Conservation (phyloP, 2,797 vertebrate species). For the Rhincodon typus region DNA sequence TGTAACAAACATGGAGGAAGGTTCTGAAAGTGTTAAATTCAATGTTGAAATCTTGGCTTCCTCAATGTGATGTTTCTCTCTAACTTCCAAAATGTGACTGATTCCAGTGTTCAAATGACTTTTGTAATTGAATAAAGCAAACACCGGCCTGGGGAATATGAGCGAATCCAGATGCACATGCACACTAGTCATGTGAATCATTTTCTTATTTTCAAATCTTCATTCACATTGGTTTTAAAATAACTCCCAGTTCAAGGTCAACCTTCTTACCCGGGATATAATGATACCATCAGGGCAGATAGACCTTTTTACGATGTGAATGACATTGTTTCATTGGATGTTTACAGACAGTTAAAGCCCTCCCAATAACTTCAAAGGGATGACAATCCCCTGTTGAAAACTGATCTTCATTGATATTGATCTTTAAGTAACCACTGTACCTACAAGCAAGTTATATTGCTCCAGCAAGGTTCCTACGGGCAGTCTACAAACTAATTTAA, state of each 20-base stretch:
- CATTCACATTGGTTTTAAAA: neutral
- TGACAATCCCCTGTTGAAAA: slow-evolving; percentile 9
- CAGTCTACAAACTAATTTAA: neutral
- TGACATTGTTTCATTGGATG: neutral
- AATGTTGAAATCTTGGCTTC: too few species aligned
- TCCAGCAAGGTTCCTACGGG: neutral
- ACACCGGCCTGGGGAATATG: neutral
- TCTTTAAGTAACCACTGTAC: neutral
- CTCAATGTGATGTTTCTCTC: neutral
- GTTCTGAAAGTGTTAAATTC: too few species aligned
- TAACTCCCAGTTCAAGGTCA: slow-evolving; percentile 23
- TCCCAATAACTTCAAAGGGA: neutral
- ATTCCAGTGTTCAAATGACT: neutral
- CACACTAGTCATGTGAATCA: neutral
- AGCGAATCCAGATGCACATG: neutral
- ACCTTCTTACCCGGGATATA: neutral
- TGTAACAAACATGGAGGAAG: too few species aligned
- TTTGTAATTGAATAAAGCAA: neutral
- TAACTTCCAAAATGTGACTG: neutral
- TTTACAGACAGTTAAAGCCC: slow-evolving; percentile 3
- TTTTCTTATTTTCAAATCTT: neutral
- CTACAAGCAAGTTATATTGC: slow-evolving; percentile 9
- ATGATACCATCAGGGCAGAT: neutral
- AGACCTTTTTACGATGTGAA: neutral
- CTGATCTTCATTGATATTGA: slow-evolving; percentile 28